These are phyloP conservation scores for Poeciliopsis occidentalis DNA, from an alignment of 2,113 vertebrate genomes.

Conservation along the genomic window DNA sequence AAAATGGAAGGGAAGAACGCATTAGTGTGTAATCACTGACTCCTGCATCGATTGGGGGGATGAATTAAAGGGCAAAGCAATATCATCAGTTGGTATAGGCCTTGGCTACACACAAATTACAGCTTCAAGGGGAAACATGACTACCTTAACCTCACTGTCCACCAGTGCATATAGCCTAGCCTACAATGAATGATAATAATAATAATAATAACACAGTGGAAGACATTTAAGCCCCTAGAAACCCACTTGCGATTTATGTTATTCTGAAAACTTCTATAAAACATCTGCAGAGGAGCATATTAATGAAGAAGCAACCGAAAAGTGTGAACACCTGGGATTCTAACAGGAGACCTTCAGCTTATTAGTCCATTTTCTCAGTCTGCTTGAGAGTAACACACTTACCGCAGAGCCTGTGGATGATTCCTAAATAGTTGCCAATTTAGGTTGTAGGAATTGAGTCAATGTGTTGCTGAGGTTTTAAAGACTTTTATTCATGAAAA, in stretches of 20 bases:
- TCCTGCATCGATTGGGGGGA: slow-evolving; percentile 79
- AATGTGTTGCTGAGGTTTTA: background rate
- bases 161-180: slow-evolving; percentile 64
- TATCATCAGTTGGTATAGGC: slow-evolving; percentile 79
- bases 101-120: slow-evolving; percentile 75
- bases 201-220: slow-evolving; percentile 70
- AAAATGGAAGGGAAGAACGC: slow-evolving; percentile 81
- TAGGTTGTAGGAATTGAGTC: background rate
- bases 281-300: slow-evolving; percentile 60
- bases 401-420: slow-evolving; percentile 27
- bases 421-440: slow-evolving; percentile 1
- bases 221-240: slow-evolving; percentile 62
- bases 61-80: slow-evolving; percentile 81
- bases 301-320: slow-evolving; percentile 55
- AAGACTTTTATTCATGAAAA: background rate
- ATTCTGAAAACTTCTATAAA: slow-evolving; percentile 58
- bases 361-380: slow-evolving; percentile 46
- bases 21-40: slow-evolving; percentile 82
- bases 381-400: slow-evolving; percentile 29
- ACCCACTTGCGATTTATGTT: slow-evolving; percentile 61
- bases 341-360: slow-evolving; percentile 46
- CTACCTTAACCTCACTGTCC: slow-evolving; percentile 73
- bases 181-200: slow-evolving; percentile 74
- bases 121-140: slow-evolving; percentile 75
- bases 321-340: slow-evolving; percentile 68